Conservation (phyloP, 2,888 invertebrate genomes). For the Thysanoteuthis rhombus region DNA sequence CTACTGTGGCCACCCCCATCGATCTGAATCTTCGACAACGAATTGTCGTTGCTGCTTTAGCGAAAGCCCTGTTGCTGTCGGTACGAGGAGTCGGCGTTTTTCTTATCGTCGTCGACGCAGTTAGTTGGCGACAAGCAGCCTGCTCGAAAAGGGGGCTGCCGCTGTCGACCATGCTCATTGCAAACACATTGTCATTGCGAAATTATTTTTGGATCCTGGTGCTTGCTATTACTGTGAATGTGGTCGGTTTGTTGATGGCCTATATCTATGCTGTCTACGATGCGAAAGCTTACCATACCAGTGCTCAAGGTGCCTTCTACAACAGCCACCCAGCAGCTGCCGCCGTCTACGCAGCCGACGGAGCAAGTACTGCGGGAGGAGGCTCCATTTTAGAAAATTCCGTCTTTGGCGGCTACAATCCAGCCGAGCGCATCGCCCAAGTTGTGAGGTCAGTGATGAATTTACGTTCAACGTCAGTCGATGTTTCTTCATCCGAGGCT, state of each 20-base stretch:
- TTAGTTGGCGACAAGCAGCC: neutral
- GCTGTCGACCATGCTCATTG: conserved; percentile 18
- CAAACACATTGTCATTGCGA: neutral
- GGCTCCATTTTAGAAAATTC: neutral
- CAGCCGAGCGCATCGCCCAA: conserved; percentile 13
- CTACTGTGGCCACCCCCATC: neutral
- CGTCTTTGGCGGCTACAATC: neutral
- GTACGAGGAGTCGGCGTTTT: neutral
- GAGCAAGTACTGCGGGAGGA: neutral
- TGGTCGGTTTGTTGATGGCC: conserved; percentile 20
- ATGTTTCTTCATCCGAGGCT: neutral
- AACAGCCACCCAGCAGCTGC: conserved; percentile 13
- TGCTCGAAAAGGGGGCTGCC: neutral
- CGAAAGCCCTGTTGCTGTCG: neutral
- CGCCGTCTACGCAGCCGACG: neutral
- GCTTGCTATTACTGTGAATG: conserved; percentile 17
- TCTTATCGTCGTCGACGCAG: neutral
- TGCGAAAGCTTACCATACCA: neutral
- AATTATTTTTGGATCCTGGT: conserved; percentile 25
- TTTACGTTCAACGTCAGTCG: neutral
- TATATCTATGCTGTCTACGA: conserved; percentile 26
- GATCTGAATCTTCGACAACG: neutral
- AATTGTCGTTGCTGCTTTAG: neutral
- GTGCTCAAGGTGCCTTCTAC: conserved; percentile 20
- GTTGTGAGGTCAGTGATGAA: conserved; percentile 16